Evolutionary conservation across 2,113 vertebrate species (phyloP).

Genomic region (Tachysurus fulvidraco): DNA sequence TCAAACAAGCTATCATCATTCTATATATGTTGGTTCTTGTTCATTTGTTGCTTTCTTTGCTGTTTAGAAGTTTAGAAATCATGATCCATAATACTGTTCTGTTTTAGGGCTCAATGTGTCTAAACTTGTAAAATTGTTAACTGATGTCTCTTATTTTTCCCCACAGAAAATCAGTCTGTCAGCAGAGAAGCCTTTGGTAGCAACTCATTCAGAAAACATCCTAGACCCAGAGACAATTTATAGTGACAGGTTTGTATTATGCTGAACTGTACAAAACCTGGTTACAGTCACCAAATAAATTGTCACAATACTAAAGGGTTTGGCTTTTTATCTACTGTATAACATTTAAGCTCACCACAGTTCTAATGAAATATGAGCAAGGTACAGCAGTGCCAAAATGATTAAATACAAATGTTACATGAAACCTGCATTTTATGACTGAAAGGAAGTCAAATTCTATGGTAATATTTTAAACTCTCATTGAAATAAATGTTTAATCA

Average conservation of each 20-base stretch:
- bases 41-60: not conserved
- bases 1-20: not conserved
- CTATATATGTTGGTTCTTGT: not conserved
- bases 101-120: not conserved
- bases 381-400: not conserved
- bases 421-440: not conserved
- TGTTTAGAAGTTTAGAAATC: not conserved
- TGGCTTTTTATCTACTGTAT: not conserved
- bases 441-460: not conserved
- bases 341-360: not conserved
- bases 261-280: not conserved
- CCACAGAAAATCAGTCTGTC: slow-evolving; percentile 61
- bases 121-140: not conserved
- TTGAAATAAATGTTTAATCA: not conserved
- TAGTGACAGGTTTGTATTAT: slow-evolving; percentile 56
- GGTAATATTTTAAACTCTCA: not conserved
- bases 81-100: slow-evolving; percentile 49
- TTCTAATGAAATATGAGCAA: not conserved
- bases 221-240: slow-evolving; percentile 45
- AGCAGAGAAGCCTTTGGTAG: slow-evolving; percentile 47
- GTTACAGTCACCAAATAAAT: not conserved
- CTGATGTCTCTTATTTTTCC: not conserved
- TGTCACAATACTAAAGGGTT: not conserved
- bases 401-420: not conserved
- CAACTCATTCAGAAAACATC: slow-evolving; percentile 13